Percentiles rank a stretch among this genome's conserved stretches.
Conservation (phyloP, 2,113 vertebrate species). For the Percopsis transmontana region DNA sequence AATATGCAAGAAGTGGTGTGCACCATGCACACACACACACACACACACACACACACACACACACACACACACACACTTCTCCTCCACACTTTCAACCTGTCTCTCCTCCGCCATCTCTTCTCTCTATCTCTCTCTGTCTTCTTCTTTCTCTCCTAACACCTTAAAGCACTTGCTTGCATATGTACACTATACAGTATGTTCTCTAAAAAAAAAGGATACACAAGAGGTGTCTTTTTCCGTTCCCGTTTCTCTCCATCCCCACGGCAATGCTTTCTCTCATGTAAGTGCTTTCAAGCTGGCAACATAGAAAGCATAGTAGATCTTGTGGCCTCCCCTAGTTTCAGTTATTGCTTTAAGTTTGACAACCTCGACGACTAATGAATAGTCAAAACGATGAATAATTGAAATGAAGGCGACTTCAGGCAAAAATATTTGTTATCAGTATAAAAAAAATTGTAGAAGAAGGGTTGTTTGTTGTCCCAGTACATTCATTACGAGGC, state of each 20-base stretch:
- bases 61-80: neutral
- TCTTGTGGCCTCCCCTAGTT: neutral
- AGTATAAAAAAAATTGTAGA: constrained; percentile 1
- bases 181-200: too few species aligned
- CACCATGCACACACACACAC: neutral
- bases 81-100: constrained; percentile 4
- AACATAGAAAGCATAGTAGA: constrained; percentile 35
- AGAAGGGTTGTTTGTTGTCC: constrained; percentile 39
- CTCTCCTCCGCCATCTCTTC: neutral
- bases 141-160: neutral
- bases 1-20: neutral
- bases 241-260: constrained; percentile 4
- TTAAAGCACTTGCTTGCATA: too few species aligned
- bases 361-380: constrained; percentile 48
- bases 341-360: constrained; percentile 40
- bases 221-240: constrained; percentile 1
- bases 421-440: constrained; percentile 28
- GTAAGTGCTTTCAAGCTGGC: constrained; percentile 59
- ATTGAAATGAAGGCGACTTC: constrained; percentile 51
- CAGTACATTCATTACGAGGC: constrained; percentile 7
- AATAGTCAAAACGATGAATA: constrained; percentile 55
- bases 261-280: constrained; percentile 23
- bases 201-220: too few species aligned
- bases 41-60: neutral
- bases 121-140: neutral